Conservation (phyloP, 2,113 vertebrate species). For the Sarotherodon lohbergeri region DNA sequence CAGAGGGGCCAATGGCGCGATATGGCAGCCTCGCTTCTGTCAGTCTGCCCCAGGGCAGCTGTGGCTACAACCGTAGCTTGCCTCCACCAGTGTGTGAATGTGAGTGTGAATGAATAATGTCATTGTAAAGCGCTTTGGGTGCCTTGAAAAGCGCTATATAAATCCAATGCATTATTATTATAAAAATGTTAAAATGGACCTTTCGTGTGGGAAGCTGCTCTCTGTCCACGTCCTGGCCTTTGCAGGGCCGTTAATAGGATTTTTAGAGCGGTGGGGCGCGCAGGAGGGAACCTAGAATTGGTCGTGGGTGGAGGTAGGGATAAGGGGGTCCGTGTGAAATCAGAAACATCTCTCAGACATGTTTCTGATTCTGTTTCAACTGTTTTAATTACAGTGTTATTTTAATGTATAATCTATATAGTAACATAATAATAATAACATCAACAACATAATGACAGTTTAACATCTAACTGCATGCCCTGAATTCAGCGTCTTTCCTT, state of each 20-base stretch:
- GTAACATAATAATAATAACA: not conserved
- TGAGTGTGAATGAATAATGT: too few relatives aligned
- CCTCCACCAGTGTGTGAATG: too few relatives aligned
- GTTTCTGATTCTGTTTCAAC: not conserved
- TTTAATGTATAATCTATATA: not conserved
- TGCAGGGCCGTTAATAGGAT: not conserved
- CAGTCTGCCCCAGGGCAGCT: too few relatives aligned
- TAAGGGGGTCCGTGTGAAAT: not conserved
- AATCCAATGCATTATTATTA: too few relatives aligned
- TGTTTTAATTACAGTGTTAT: not conserved
- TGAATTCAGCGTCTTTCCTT: not conserved
- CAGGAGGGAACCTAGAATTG: not conserved
- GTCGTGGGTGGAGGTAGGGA: not conserved
- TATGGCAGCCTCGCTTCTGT: too few relatives aligned
- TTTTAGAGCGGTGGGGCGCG: not conserved
- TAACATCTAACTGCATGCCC: not conserved
- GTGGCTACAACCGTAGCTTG: too few relatives aligned
- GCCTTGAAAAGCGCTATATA: too few relatives aligned
- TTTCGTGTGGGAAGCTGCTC: not conserved
- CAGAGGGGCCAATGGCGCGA: too few relatives aligned
- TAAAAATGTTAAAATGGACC: not conserved
- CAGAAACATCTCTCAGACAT: not conserved
- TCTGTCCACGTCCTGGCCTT: rapidly evolving
- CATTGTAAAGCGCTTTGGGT: too few relatives aligned
- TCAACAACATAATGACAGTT: not conserved